Evolutionary conservation across 2,113 vertebrate genomes (phyloP).

Genomic region (Poicephalus meyeri): DNA sequence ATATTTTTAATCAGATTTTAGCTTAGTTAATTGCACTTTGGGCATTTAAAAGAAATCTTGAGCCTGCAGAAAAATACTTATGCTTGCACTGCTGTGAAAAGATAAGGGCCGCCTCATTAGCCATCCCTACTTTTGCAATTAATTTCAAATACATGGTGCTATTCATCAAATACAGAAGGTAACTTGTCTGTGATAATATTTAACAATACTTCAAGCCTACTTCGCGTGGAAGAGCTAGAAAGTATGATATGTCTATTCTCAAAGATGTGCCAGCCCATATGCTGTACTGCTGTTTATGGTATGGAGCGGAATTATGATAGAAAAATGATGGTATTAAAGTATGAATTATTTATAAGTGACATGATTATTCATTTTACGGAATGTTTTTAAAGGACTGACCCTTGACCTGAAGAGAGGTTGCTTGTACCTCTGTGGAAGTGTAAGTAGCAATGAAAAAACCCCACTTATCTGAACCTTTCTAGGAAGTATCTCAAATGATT

Average conservation of each 20-base stretch:
- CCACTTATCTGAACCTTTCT: background rate
- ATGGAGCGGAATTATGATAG: background rate
- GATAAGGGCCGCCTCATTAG: constrained; percentile 80
- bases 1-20: constrained; percentile 70
- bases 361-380: constrained; percentile 7
- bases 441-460: background rate
- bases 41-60: constrained; percentile 72
- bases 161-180: constrained; percentile 77
- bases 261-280: background rate
- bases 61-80: constrained; percentile 75
- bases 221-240: constrained; percentile 54
- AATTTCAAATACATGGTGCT: constrained; percentile 77
- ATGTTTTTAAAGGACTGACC: constrained; percentile 19
- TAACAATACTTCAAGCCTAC: constrained; percentile 67
- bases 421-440: background rate
- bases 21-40: constrained; percentile 69
- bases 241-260: constrained; percentile 44
- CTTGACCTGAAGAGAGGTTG: background rate
- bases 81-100: constrained; percentile 73
- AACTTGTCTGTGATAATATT: constrained; percentile 76
- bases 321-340: background rate
- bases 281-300: background rate
- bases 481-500: background rate
- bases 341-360: constrained; percentile 5
- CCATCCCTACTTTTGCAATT: constrained; percentile 78